Conservation (phyloP, 64 coral and sea anemone genomes). For the Montipora cactus region DNA sequence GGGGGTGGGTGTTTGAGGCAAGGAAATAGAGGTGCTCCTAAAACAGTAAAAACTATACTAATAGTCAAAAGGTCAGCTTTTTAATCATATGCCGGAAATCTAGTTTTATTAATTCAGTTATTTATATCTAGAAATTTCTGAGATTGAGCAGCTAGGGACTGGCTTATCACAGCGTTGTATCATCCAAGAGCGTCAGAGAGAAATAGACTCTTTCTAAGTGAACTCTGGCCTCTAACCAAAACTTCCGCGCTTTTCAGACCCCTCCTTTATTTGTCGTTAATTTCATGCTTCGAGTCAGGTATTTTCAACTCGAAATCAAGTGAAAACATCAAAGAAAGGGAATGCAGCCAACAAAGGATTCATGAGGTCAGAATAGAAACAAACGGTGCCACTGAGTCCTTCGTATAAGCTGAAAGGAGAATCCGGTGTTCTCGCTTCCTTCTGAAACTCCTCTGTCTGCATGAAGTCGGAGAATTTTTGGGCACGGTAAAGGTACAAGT, state of each 20-base stretch:
- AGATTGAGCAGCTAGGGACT: too few species aligned
- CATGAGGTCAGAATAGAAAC: slow-evolving; percentile 83
- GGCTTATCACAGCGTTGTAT: too few species aligned
- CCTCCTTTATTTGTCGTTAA: neutral
- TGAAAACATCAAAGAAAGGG: slow-evolving; percentile 94
- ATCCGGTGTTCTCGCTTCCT: slow-evolving; percentile 87
- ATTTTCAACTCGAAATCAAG: slow-evolving; percentile 5
- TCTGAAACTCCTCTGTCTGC: slow-evolving; percentile 85
- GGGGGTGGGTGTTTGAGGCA: too few species aligned
- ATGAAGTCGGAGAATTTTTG: slow-evolving; percentile 90
- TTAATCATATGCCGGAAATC: too few species aligned
- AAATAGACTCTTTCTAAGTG: too few species aligned
- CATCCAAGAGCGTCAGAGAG: too few species aligned
- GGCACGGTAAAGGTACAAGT: slow-evolving; percentile 83
- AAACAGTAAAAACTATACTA: too few species aligned
- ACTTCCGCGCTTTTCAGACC: neutral
- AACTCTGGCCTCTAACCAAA: neutral
- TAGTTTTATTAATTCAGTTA: too few species aligned
- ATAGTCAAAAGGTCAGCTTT: too few species aligned
- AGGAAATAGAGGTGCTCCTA: too few species aligned
- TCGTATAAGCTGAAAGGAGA: slow-evolving; percentile 94
- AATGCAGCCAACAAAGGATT: slow-evolving; percentile 70
- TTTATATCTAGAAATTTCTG: too few species aligned
- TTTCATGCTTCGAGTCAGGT: neutral
- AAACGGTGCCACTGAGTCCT: slow-evolving; percentile 89